Base-by-base conservation (phyloP, 2,797 vertebrate species). In the Myripristis murdjan region DNA sequence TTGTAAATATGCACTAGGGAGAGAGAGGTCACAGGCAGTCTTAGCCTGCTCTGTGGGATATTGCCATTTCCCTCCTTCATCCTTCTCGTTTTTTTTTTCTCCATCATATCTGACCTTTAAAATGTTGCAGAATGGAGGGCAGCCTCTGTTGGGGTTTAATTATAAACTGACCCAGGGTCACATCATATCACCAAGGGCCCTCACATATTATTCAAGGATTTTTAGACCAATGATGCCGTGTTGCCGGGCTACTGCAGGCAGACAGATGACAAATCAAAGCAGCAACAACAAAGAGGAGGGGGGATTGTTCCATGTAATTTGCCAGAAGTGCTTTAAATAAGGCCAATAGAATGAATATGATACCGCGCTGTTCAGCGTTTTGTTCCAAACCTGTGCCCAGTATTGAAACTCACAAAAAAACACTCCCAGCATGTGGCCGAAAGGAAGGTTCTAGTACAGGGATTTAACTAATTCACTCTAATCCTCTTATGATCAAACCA, bases 111-210 rank as follows among this genome's bases (percentile, higher is more conserved):
- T 65, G 81, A 88, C 91, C 83, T 91, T 91, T 88, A 79, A 81
- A 87, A 43, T 9, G 6, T 55, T 76, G 59, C 75, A 66, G 71
- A 70, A 44, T 69, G 65, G 71, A 86, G 70, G 77, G 75, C 86
- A 74, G 80, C 81, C 76, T 84, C 68, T 82, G 79, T 77, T 75
- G 66, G 41, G 80, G 70, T 86, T 85, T 90, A 87, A 91, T 91
- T 86, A 89, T 79, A 81, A 87, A 74, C 64, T 75, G 79, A 82
- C 86, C 87, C 2, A 20, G 81, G 83, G 88, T 90, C 80, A 65
- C 51, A 11, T 83, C 74, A 65, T 64, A 84, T 79, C 73, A 76
- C 78, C 14, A 20, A 69, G 28, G 39, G 72, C 48, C 43, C 57
- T 70, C 46, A 60, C 72, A 73, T 81, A 79, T 81, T 79, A 75